Percentiles rank a stretch among this genome's conserved stretches.
These are phyloP conservation scores for Calephelis perditalis DNA, from an alignment of 2,888 invertebrate species.

Conservation along the genomic window DNA sequence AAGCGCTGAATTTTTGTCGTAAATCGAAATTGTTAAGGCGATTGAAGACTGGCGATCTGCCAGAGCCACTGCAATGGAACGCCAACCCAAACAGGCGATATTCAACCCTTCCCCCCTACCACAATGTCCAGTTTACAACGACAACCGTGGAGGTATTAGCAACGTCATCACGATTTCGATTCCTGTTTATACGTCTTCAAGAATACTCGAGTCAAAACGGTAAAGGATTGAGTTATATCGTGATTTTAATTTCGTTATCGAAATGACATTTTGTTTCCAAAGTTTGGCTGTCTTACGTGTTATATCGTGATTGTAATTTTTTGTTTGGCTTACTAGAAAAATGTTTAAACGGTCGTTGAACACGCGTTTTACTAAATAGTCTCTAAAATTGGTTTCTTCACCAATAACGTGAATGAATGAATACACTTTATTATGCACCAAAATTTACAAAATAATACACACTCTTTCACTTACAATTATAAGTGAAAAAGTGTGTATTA, in stretches of 20 bases:
- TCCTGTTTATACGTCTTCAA: slow-evolving; percentile 17
- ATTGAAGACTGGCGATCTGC: slow-evolving; percentile 5
- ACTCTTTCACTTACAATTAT: no score
- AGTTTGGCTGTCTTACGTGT: background rate
- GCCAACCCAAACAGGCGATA: background rate
- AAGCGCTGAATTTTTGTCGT: slow-evolving; percentile 1
- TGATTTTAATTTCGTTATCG: background rate
- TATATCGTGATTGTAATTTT: slow-evolving; percentile 3
- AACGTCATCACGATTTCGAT: slow-evolving; percentile 19
- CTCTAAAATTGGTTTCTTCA: no score
- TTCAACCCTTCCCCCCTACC: background rate
- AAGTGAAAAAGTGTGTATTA: no score
- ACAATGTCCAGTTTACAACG: slow-evolving; percentile 4
- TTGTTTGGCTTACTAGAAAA: no score
- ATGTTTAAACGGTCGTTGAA: no score
- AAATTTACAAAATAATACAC: no score
- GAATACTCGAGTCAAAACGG: slow-evolving; percentile 14
- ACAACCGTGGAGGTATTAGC: slow-evolving; percentile 12
- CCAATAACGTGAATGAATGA: no score
- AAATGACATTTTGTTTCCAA: no score
- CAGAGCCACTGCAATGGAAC: background rate
- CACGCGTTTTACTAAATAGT: no score
- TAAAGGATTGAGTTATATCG: slow-evolving; percentile 14
- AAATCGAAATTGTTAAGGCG: slow-evolving; percentile 2
- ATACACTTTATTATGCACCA: no score